A percentile compares a stretch with the other conserved stretches of the same genome.
phyloP scores from a whole-genome alignment of 2,113 vertebrate genomes.

The Tor tambroides region DNA sequence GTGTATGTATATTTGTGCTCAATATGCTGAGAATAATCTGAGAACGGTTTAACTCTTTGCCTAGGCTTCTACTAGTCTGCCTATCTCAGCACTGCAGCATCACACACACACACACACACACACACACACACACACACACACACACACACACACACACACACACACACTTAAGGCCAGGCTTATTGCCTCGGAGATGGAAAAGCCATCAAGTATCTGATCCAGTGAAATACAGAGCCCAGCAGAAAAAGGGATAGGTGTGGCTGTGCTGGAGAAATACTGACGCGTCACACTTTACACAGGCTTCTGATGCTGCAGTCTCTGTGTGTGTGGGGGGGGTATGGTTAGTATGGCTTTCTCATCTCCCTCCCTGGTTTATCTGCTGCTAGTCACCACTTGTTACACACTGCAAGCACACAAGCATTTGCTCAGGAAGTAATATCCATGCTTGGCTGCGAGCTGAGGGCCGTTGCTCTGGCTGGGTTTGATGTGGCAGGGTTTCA shows the following conservation, averaged over 20 bases:
- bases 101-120: not conserved
- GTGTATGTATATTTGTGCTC: not conserved
- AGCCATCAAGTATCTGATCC: slow-evolving; percentile 23
- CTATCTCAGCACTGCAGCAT: slow-evolving; percentile 10
- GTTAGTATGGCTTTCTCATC: not conserved
- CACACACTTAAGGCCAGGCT: not conserved
- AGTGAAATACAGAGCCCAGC: slow-evolving; percentile 21
- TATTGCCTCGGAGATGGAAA: slow-evolving; percentile 10
- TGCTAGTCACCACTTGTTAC: slow-evolving; percentile 22
- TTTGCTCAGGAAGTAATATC: not conserved
- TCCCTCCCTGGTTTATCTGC: not conserved
- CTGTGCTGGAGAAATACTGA: not conserved
- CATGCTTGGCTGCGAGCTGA: too few species aligned
- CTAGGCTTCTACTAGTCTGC: not conserved
- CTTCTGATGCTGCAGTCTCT: not conserved
- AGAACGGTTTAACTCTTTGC: not conserved
- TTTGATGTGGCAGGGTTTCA: not conserved
- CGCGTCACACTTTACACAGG: not conserved
- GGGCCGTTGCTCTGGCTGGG: not conserved
- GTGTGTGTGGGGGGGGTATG: not conserved
- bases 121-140: too few species aligned
- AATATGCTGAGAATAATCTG: not conserved
- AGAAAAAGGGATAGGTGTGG: not conserved
- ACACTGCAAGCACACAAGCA: not conserved
- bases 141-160: slow-evolving; percentile 16